Evolutionary conservation across 2,797 vertebrate genomes (phyloP), one percentile per base, ranked within the genome.

Genomic region (Pelochelys cantorii): DNA sequence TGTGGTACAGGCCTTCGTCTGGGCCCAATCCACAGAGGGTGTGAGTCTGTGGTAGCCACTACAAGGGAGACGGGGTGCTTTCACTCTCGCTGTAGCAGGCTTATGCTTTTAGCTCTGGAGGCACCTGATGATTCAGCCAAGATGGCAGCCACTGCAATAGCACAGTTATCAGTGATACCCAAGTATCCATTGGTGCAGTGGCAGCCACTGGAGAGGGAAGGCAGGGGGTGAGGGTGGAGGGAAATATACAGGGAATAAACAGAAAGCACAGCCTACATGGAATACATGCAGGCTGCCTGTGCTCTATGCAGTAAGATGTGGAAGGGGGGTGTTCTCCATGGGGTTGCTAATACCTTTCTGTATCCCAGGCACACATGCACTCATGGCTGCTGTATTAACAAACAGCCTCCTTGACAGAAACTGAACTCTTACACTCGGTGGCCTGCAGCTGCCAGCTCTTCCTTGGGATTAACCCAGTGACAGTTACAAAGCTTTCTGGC

Each of bases 41-140:
- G 31, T 15, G 52, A 81, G 54, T 31, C 55, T 0, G 0, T 65
- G 48, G 4, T 0, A 83, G 34, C 29, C 74, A 42, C 82, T 1
- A 0, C 2, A 78, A 31, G 60, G 6, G 27, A 31, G 13, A 13
- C 57, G n/a, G 84, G 31, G 2, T 75, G 75, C 9, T 31, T 3
- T 4, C 12, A 22, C 11, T 34, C 54, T 10, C 20, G 4, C 17
- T 71, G 60, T 62, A 62, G 60, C 29, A 62, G 42, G 29, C 7
- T 62, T 62, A 14, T 62, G 60, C 14, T 31, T 62, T 42, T 42
- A 74, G 34, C 18, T 74, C 34, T 42, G 34, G 10, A 74, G 68
- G 34, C n/a, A 22, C 10, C 20, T 37, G 34, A 37, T 20, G 34
- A 34, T 11, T 74, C 22, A 22, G 34, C 34, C 34, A 74, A 23